Evolutionary conservation across 2,888 invertebrate species (phyloP).

Genomic region (Pseudeuparius sepicola): DNA sequence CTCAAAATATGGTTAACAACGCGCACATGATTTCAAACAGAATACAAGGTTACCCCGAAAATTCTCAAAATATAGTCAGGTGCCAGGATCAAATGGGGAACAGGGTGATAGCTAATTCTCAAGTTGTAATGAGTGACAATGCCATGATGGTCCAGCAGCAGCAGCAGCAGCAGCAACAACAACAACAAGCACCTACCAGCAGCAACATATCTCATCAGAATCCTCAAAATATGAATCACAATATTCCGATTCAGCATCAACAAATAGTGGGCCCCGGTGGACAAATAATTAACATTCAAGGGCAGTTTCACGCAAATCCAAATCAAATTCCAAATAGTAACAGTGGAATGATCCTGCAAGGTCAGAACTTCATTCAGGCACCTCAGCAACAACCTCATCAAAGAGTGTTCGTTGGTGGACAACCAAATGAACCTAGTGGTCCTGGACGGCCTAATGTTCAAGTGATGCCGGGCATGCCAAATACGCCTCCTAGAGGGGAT

Average conservation of each 20-base stretch:
- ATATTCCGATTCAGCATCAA: slow-evolving; percentile 30
- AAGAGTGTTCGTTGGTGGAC: slow-evolving; percentile 33
- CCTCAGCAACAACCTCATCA: slow-evolving; percentile 27
- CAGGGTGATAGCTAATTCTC: slow-evolving; percentile 30
- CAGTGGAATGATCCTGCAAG: slow-evolving; percentile 29
- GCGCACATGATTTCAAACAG: slow-evolving; percentile 26
- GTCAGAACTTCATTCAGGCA: slow-evolving; percentile 27
- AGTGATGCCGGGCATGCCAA: slow-evolving; percentile 31
- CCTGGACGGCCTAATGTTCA: slow-evolving; percentile 37
- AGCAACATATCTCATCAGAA: slow-evolving; percentile 2
- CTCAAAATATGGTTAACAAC: slow-evolving; percentile 19
- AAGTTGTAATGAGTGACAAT: slow-evolving; percentile 27
- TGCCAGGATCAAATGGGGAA: slow-evolving; percentile 33
- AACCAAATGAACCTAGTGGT: slow-evolving; percentile 35
- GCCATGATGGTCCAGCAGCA: slow-evolving; percentile 35
- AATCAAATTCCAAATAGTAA: slow-evolving; percentile 19
- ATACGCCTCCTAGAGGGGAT: slow-evolving; percentile 21
- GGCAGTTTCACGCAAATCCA: too few relatives aligned
- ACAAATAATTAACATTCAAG: slow-evolving; percentile 50
- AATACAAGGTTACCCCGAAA: slow-evolving; percentile 28
- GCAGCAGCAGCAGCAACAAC: slow-evolving; percentile 23
- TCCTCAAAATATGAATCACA: slow-evolving; percentile 18
- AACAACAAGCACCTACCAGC: too few relatives aligned
- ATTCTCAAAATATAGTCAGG: slow-evolving; percentile 33
- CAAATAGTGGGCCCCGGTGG: slow-evolving; percentile 48